These are phyloP conservation scores for Linepithema humile DNA, from an alignment of 1,140 invertebrate genomes.

Conservation along the genomic window DNA sequence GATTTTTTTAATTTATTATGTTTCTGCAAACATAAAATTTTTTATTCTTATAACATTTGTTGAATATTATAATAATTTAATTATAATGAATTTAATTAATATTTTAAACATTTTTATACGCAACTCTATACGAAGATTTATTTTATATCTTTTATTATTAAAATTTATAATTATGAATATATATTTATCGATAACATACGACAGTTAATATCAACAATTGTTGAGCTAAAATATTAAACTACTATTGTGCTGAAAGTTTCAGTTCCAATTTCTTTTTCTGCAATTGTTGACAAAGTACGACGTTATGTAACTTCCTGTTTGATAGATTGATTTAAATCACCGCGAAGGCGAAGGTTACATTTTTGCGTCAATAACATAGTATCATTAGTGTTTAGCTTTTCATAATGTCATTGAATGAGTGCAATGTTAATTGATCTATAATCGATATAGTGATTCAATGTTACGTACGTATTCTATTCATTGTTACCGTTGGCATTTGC, in stretches of 20 bases:
- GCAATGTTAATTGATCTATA: neutral
- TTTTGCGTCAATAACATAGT: neutral
- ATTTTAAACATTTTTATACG: neutral
- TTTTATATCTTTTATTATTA: neutral
- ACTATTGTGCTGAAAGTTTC: neutral
- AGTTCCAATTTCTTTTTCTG: neutral
- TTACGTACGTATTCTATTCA: neutral
- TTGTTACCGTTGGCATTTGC: neutral
- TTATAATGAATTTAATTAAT: neutral
- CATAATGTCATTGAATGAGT: neutral
- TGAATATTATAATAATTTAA: neutral
- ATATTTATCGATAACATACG: neutral
- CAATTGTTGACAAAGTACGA: neutral
- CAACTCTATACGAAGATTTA: neutral
- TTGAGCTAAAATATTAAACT: neutral
- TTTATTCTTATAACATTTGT: neutral
- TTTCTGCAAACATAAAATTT: neutral
- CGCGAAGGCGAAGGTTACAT: neutral
- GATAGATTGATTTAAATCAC: neutral
- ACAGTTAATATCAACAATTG: neutral
- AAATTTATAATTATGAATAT: neutral
- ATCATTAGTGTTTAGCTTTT: neutral
- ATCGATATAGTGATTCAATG: neutral
- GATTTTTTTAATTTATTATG: neutral
- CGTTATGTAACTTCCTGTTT: neutral